Evolutionary conservation across 2,888 invertebrate genomes (phyloP).

Genomic region (Nemotelus nigrinus): DNA sequence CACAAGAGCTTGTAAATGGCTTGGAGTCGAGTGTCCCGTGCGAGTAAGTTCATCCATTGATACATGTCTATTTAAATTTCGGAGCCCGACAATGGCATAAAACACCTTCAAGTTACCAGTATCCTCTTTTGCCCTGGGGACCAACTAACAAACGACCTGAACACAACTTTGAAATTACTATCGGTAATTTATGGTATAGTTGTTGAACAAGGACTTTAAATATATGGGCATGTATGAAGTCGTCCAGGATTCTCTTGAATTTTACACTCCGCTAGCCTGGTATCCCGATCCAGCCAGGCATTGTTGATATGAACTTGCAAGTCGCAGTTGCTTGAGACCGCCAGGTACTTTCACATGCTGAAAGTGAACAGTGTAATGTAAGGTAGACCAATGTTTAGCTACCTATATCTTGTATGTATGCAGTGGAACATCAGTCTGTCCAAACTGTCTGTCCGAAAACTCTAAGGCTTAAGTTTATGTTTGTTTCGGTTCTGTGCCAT

Average conservation of each 20-base stretch:
- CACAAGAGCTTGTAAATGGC: constrained; percentile 29
- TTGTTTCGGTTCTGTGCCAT: constrained; percentile 41
- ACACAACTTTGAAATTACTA: constrained; percentile 56
- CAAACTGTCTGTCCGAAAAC: constrained; percentile 31
- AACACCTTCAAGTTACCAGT: constrained; percentile 47
- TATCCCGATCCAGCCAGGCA: not conserved
- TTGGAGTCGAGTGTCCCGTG: constrained; percentile 14
- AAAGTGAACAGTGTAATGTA: constrained; percentile 19
- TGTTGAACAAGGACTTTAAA: constrained; percentile 55
- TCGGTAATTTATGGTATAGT: constrained; percentile 55
- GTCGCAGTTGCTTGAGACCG: not conserved
- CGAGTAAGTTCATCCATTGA: constrained; percentile 40
- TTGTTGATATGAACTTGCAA: not conserved
- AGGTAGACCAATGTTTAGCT: constrained; percentile 28
- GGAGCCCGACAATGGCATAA: constrained; percentile 42
- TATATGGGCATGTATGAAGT: constrained; percentile 50
- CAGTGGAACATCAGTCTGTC: constrained; percentile 10
- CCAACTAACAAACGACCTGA: constrained; percentile 55
- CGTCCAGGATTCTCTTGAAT: constrained; percentile 35
- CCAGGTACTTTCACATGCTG: constrained; percentile 1
- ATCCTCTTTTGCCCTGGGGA: constrained; percentile 50
- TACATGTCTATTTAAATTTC: constrained; percentile 46
- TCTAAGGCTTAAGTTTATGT: constrained; percentile 34
- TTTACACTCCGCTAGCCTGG: constrained; percentile 12
- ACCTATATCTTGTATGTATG: not conserved